A percentile compares a stretch with the other conserved stretches of the same genome.
These are phyloP conservation scores for Operophtera brumata DNA, from an alignment of 2,888 invertebrate species.

Conservation along the genomic window DNA sequence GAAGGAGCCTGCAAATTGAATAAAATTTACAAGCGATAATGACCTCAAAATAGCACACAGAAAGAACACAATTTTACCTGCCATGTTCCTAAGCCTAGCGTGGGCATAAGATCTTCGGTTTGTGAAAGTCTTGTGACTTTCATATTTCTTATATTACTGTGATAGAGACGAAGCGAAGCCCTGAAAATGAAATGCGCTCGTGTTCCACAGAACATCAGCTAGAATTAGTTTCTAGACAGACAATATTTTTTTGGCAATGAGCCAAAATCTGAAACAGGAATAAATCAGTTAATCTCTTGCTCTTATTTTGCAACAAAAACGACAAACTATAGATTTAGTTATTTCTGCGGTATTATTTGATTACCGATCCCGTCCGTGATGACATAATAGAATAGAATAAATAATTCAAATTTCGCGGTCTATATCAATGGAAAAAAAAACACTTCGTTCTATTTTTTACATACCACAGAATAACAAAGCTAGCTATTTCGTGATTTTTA, in stretches of 20 bases:
- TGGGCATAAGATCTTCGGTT: constrained; percentile 82
- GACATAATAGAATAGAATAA: neutral
- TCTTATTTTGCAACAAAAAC: neutral
- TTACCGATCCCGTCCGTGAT: neutral
- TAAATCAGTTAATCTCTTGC: constrained; percentile 3
- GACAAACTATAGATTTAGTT: neutral
- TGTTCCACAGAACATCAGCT: constrained; percentile 46
- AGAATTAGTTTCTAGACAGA: constrained; percentile 42
- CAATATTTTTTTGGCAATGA: constrained; percentile 54
- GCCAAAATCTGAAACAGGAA: constrained; percentile 44
- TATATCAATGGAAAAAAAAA: too few relatives aligned
- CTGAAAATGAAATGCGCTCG: constrained; percentile 40
- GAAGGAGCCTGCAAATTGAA: constrained; percentile 75
- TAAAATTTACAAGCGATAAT: neutral
- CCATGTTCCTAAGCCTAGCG: constrained; percentile 87
- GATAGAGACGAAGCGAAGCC: constrained; percentile 38
- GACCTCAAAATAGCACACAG: too few relatives aligned
- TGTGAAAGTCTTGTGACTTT: constrained; percentile 69
- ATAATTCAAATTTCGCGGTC: constrained; percentile 33
- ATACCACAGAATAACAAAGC: neutral
- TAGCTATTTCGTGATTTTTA: too few relatives aligned
- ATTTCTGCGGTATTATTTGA: neutral
- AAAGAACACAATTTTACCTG: constrained; percentile 65
- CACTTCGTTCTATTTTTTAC: neutral
- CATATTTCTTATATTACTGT: constrained; percentile 60